Evolutionary conservation across 2,113 vertebrate genomes (phyloP), one percentile per base, ranked within the genome.

Genomic region (Leuciscus idus): DNA sequence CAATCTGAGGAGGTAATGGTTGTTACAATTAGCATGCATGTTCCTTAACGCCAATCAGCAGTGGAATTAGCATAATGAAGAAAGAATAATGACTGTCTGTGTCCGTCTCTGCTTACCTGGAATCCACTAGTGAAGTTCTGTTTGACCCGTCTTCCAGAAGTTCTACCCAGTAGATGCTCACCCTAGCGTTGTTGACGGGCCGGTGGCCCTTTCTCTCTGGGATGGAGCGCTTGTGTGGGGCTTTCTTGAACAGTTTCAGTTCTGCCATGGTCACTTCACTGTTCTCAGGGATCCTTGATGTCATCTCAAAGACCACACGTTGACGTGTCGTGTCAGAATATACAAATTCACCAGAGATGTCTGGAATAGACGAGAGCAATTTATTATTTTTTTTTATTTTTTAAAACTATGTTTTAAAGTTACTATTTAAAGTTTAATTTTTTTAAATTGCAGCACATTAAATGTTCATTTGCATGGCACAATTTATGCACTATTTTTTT

Each of bases 201-300:
- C 95, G 92, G 90, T 95, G 93, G 87, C 61, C 92, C 77, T 88
- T 95, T 68, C 90, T 91, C 17, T 93, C 94, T 23, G 92, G 91
- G 0, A 95, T 86, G 57, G 91, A 92, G 10, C 93, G 88, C 78
- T 91, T 93, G 77, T 95, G 91, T 2, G 95, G 89, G 0, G 96
- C 95, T 90, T 95, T 96, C 92, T 98, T 96, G 93, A 97, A 98
- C 23, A 98, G 96, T 86, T 96, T 97, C 62, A 99, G 94, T 72
- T 96, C 97, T 3, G 97, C 98, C 97, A 97, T 97, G 36, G 97
- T 97, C 88, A 99, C 97, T 88, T 99, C 97, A 0, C 96, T 96
- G 92, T 97, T 96, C 6, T 95, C 92, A 1, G 96, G 96, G 89
- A 99, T 96, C 79, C 97, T 93, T 70, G 94, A 94, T 73, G 97